These are phyloP conservation scores for Threskiornis aethiopicus DNA, from an alignment of 2,797 vertebrate species.

Conservation along the genomic window DNA sequence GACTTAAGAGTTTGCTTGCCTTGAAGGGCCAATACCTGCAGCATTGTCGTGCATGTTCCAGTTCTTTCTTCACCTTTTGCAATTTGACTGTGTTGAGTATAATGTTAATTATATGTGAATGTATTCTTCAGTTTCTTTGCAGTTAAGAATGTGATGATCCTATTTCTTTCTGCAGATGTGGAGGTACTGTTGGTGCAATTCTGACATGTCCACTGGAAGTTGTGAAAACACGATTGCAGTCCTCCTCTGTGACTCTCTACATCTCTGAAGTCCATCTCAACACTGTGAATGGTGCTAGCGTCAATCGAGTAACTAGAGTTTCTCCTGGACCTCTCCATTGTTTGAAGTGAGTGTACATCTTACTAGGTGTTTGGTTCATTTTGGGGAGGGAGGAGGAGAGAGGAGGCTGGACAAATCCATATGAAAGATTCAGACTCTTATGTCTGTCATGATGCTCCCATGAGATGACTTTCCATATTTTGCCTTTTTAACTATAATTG, in stretches of 20 bases:
- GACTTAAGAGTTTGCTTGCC: background rate
- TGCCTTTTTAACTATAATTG: background rate
- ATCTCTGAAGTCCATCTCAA: conserved; percentile 95
- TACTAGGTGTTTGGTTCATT: background rate
- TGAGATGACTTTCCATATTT: background rate
- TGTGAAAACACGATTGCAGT: conserved; percentile 96
- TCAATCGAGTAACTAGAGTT: conserved; percentile 84
- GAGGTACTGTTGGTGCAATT: conserved; percentile 97
- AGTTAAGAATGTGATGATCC: background rate
- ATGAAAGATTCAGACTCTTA: background rate
- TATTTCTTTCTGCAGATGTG: conserved; percentile 82
- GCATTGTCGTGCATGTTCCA: rapidly evolving
- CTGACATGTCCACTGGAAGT: conserved; percentile 98
- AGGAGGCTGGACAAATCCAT: background rate
- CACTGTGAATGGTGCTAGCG: conserved; percentile 88
- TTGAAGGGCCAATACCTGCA: background rate
- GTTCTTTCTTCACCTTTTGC: background rate
- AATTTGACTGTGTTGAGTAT: background rate
- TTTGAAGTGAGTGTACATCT: conserved; percentile 84
- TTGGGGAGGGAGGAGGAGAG: too few species aligned
- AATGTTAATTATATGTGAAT: background rate
- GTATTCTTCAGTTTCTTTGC: background rate
- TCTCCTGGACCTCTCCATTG: conserved; percentile 95
- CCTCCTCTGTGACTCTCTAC: conserved; percentile 92
- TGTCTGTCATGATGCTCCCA: background rate